Base-by-base conservation (phyloP, 1,140 invertebrate genomes). In the Macrostomum lignano region DNA sequence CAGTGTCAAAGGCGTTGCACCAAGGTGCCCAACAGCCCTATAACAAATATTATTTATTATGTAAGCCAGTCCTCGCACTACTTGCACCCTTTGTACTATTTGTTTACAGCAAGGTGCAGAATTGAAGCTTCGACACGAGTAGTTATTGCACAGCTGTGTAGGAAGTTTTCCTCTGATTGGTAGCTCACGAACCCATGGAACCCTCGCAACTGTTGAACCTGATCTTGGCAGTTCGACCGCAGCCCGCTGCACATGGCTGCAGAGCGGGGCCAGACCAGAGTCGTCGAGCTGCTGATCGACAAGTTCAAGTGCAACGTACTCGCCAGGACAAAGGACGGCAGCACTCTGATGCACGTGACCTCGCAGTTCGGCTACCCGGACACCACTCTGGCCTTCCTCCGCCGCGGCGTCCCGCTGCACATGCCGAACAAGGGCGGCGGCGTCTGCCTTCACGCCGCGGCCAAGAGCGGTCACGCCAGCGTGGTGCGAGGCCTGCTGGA, bases 361-460 rank as follows among this genome's bases (percentile, higher is more conserved):
- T 86, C 82, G 0, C 38, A 46, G 10, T 81, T 77, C 51, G 88
- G 86, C 0, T 84, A 94, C 56, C 79, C 84, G 1, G 82, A 91
- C 42, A 94, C 84, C 40, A 86, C 86, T n/a, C 74, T 84, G 61
- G 82, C 84, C 66, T 71, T 96, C 15, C 78, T 96, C 49, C 91
- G 84, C 51, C 88, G 88, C 55, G 88, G 88, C 3, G 86, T 96
- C n/a, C 91, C 91, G 38, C 63, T 96, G 1, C 79, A 93, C 48
- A 96, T 96, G 84, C 86, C 88, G 38, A 96, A 96, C 58, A 96
- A 94, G 54, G 44, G 43, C 28, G 62, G 62, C 23, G 60, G 59
- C 2, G 41, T 62, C 1, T 60, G 59, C 33, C 41, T 64, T 7
- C 61, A 64, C 38, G 49, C 55, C 2, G 62, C 61, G 0, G 60